These are phyloP conservation scores for Microctenopoma lineatum DNA, from an alignment of 2,797 vertebrate species.

Conservation along the genomic window DNA sequence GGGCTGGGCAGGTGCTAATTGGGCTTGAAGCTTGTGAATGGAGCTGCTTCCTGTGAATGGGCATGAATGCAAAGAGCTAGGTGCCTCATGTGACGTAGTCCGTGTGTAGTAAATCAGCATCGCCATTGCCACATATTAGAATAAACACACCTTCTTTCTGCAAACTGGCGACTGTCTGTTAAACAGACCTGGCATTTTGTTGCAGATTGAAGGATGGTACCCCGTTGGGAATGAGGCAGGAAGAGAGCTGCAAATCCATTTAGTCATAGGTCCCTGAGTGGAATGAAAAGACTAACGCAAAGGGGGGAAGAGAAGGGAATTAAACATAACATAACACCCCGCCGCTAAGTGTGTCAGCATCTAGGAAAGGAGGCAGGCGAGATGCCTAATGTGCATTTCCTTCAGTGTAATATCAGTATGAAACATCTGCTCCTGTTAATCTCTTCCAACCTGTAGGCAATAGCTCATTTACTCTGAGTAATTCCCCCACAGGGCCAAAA, in stretches of 20 bases:
- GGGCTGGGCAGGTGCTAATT: constrained; percentile 73
- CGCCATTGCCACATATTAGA: constrained; percentile 25
- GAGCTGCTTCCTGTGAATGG: constrained; percentile 53
- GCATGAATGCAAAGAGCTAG: constrained; percentile 8
- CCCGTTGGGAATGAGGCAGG: constrained; percentile 46
- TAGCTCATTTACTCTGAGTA: constrained; percentile 51
- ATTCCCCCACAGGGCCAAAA: constrained; percentile 42
- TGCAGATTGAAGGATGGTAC: constrained; percentile 46
- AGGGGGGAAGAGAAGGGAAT: constrained; percentile 39
- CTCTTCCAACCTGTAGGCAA: constrained; percentile 63
- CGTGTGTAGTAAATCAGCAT: constrained; percentile 31
- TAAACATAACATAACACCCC: constrained; percentile 50
- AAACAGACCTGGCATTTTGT: constrained; percentile 38
- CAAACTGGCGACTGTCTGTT: constrained; percentile 34
- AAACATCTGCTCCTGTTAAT: constrained; percentile 72
- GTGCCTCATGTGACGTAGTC: constrained; percentile 18
- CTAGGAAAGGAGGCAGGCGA: constrained; percentile 15
- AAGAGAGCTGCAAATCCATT: constrained; percentile 71
- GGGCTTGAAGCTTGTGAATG: constrained; percentile 66
- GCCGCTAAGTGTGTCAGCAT: constrained; percentile 62
- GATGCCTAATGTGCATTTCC: constrained; percentile 47
- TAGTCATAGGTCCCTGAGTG: constrained; percentile 69
- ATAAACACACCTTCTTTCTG: constrained; percentile 41
- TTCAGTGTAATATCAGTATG: constrained; percentile 58
- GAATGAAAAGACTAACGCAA: constrained; percentile 35